Evolutionary conservation across 2,888 invertebrate species (phyloP).

Genomic region (Marronus borbonicus): DNA sequence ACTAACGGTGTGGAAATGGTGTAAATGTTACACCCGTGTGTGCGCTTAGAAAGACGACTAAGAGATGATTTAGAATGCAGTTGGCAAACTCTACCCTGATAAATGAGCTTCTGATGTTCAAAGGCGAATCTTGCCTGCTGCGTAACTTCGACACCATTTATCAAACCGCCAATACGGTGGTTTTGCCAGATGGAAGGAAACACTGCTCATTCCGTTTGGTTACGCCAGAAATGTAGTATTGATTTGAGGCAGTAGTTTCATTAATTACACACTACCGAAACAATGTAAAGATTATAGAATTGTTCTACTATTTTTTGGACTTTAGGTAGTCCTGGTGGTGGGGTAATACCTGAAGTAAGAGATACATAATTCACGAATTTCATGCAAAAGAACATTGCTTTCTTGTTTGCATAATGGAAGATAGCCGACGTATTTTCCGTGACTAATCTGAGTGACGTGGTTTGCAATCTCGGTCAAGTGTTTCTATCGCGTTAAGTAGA

Average conservation of each 20-base stretch:
- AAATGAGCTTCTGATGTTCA: slow-evolving; percentile 51
- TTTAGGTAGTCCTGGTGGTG: too few relatives aligned
- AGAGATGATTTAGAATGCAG: slow-evolving; percentile 51
- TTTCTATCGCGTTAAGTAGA: slow-evolving; percentile 18
- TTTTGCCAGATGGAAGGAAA: slow-evolving; percentile 24
- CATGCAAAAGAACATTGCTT: not conserved
- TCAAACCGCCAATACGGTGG: slow-evolving; percentile 40
- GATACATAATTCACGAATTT: not conserved
- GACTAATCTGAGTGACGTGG: slow-evolving; percentile 24
- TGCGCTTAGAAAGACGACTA: slow-evolving; percentile 32
- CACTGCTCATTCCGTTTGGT: not conserved
- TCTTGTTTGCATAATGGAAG: slow-evolving; percentile 15
- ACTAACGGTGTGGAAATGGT: slow-evolving; percentile 24
- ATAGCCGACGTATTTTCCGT: slow-evolving; percentile 15
- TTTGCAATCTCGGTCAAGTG: slow-evolving; percentile 41
- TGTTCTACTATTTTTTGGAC: too few relatives aligned
- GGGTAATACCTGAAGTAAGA: too few relatives aligned
- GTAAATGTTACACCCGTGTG: slow-evolving; percentile 11
- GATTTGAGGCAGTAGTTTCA: slow-evolving; percentile 13
- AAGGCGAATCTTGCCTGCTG: slow-evolving; percentile 45
- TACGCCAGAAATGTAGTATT: not conserved
- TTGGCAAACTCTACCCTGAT: slow-evolving; percentile 51
- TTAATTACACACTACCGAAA: too few relatives aligned
- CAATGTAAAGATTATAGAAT: too few relatives aligned
- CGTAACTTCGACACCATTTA: slow-evolving; percentile 43